These are phyloP conservation scores for Corythucha ciliata DNA, from an alignment of 2,888 invertebrate species.

Conservation along the genomic window DNA sequence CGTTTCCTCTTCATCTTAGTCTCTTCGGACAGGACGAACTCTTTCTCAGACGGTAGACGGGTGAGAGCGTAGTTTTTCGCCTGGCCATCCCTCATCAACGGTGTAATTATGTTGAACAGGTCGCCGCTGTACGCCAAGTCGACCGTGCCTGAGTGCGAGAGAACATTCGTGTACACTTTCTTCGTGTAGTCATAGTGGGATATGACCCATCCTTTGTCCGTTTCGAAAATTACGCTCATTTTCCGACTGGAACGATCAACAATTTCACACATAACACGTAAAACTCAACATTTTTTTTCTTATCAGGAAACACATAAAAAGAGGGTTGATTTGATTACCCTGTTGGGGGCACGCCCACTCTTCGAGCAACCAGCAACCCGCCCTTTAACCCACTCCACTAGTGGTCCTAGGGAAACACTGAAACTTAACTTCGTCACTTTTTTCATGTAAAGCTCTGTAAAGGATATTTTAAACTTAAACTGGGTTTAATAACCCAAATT, in stretches of 20 bases:
- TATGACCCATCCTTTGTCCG: constrained; percentile 44
- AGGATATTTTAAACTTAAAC: too few species aligned
- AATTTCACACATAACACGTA: not conserved
- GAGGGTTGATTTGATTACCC: too few species aligned
- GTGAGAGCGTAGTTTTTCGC: constrained; percentile 23
- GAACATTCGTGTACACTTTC: constrained; percentile 42
- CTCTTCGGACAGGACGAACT: constrained; percentile 13
- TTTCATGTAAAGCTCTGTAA: too few species aligned
- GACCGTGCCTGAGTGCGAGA: constrained; percentile 30
- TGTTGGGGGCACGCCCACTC: too few species aligned
- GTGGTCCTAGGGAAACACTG: too few species aligned
- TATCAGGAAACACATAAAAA: too few species aligned
- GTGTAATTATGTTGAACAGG: constrained; percentile 31
- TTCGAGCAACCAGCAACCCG: too few species aligned
- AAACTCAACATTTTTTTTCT: too few species aligned
- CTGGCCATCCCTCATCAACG: constrained; percentile 30
- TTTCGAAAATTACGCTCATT: constrained; percentile 44
- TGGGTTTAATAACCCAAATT: too few species aligned
- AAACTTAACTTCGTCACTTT: too few species aligned
- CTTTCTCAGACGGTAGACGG: constrained; percentile 18
- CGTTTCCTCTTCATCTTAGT: constrained; percentile 19
- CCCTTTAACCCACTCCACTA: too few species aligned
- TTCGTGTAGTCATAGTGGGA: constrained; percentile 46
- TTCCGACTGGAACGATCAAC: not conserved
- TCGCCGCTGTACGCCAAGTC: constrained; percentile 27